A percentile compares a stretch with the other conserved stretches of the same genome.
Evolutionary conservation across 1,140 invertebrate species (phyloP).

Genomic region (Maconellicoccus hirsutus): DNA sequence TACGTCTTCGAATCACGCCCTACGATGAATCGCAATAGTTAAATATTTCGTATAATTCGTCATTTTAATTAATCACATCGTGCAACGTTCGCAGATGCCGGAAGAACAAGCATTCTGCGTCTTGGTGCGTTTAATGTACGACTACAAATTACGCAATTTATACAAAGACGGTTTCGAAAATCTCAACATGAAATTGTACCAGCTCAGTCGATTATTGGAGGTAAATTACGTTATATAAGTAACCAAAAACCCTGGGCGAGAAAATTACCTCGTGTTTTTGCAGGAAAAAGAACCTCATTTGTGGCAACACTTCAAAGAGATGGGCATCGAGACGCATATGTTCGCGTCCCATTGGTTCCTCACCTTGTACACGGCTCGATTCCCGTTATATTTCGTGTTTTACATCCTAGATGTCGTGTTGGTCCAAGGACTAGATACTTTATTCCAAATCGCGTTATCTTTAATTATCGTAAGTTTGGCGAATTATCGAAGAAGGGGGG

Average conservation of each 20-base stretch:
- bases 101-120: slow-evolving; percentile 99
- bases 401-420: slow-evolving; percentile 95
- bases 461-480: slow-evolving; percentile 60
- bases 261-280: background rate
- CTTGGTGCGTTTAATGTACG: slow-evolving; percentile 92
- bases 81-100: slow-evolving; percentile 89
- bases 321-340: slow-evolving; percentile 96
- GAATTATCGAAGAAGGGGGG: no score
- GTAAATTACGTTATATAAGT: slow-evolving; percentile 37
- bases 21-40: background rate
- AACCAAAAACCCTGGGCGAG: no score
- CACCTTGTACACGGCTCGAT: slow-evolving; percentile 95
- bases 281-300: slow-evolving; percentile 84
- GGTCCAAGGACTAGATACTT: slow-evolving; percentile 80
- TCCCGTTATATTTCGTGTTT: slow-evolving; percentile 94
- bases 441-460: slow-evolving; percentile 92
- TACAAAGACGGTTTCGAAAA: slow-evolving; percentile 96
- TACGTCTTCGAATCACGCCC: background rate
- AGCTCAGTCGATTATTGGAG: slow-evolving; percentile 89
- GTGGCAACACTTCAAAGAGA: slow-evolving; percentile 77
- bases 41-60: background rate
- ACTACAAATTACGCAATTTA: slow-evolving; percentile 84
- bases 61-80: background rate
- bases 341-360: slow-evolving; percentile 99
- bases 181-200: slow-evolving; percentile 88